phyloP scores from a whole-genome alignment of 2,888 invertebrate genomes.

The Endotricha flammealis region DNA sequence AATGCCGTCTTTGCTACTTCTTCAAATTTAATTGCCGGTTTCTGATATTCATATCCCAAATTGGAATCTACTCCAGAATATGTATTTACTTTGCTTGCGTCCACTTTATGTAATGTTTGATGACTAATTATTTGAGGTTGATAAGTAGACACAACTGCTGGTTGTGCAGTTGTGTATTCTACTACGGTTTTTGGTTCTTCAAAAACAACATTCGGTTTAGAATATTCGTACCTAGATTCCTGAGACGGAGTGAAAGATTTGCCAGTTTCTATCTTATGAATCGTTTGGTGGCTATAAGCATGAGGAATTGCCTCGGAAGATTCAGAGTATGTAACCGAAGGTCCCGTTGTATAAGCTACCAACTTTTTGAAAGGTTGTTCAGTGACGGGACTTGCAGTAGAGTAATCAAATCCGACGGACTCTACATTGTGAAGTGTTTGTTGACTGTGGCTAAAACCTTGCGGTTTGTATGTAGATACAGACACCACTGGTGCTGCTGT shows the following conservation, averaged over 20 bases:
- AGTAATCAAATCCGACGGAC: slow-evolving; percentile 48
- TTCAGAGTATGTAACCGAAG: slow-evolving; percentile 40
- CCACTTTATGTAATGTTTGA: slow-evolving; percentile 54
- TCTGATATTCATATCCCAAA: slow-evolving; percentile 44
- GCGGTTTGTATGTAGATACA: slow-evolving; percentile 55
- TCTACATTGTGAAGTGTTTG: slow-evolving; percentile 53
- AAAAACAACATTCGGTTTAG: slow-evolving; percentile 20
- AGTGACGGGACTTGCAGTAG: slow-evolving; percentile 47
- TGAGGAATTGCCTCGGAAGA: slow-evolving; percentile 47
- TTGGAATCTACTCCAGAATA: slow-evolving; percentile 28
- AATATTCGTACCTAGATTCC: slow-evolving; percentile 30
- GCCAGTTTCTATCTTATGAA: slow-evolving; percentile 43
- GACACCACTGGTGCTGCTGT: slow-evolving; percentile 49
- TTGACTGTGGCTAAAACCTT: slow-evolving; percentile 50
- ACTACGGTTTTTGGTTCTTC: slow-evolving; percentile 34
- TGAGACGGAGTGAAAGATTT: slow-evolving; percentile 33
- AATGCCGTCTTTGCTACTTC: slow-evolving; percentile 37
- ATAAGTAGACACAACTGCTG: slow-evolving; percentile 44
- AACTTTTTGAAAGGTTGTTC: slow-evolving; percentile 62
- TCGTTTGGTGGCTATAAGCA: slow-evolving; percentile 51
- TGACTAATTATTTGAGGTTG: slow-evolving; percentile 50
- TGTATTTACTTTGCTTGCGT: slow-evolving; percentile 39
- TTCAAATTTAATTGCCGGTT: slow-evolving; percentile 41
- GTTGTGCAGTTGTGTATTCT: slow-evolving; percentile 43
- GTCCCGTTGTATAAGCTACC: slow-evolving; percentile 64